Evolutionary conservation across 2,113 vertebrate species (phyloP).

Genomic region (Dromas ardeola): DNA sequence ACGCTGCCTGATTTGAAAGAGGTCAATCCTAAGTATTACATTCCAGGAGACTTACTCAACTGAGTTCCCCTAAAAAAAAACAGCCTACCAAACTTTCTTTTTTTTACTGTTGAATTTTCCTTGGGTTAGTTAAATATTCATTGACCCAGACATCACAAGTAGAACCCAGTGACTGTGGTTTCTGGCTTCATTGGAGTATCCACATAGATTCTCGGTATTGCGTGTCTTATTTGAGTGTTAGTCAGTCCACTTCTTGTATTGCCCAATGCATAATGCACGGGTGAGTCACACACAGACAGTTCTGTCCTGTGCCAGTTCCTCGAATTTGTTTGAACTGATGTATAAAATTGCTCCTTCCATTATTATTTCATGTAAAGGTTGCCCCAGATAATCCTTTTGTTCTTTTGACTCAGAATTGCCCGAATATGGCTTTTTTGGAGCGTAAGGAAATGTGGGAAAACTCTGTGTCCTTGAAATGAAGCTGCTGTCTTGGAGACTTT

Average conservation of each 20-base stretch:
- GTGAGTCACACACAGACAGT: neutral
- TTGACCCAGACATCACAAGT: neutral
- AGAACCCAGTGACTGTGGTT: neutral
- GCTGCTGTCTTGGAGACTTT: neutral
- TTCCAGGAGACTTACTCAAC: neutral
- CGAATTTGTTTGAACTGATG: neutral
- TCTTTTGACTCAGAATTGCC: neutral
- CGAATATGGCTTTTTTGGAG: neutral
- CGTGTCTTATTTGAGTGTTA: neutral
- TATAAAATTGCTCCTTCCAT: neutral
- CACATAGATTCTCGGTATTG: neutral
- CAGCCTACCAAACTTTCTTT: accelerated
- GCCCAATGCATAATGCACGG: neutral
- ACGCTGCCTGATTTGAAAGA: neutral
- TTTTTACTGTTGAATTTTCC: neutral
- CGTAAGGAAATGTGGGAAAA: neutral
- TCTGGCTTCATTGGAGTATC: neutral
- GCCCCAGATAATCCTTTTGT: neutral
- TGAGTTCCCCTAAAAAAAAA: neutral
- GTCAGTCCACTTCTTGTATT: neutral
- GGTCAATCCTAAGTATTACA: neutral
- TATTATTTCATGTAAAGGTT: neutral
- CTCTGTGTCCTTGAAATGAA: neutral
- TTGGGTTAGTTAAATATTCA: neutral
- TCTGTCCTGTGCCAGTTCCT: neutral